Base-by-base conservation (phyloP, 2,888 invertebrate species). In the Tineola bisselliella region DNA sequence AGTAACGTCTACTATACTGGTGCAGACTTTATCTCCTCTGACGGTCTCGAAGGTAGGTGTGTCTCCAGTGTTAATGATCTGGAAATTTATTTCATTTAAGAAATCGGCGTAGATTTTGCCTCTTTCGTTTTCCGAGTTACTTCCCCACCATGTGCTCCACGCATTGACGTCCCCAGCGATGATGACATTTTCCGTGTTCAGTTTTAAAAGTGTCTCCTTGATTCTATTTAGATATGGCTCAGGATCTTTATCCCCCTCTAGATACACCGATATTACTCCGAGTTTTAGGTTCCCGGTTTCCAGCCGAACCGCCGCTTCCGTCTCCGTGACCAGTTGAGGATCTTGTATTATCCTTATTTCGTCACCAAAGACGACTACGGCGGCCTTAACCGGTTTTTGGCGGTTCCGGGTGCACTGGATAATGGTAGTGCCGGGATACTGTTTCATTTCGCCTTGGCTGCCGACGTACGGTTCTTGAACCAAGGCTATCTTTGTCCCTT, bases 401-500 rank as follows among this genome's bases (percentile, higher is more conserved):
- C 68, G 61, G 58, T 63, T 65, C 0, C 63, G 60, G 6, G 66
- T 62, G 62, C 66, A 66, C 61, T 69, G 69, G 58, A 69, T 65
- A n/a, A 66, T 61, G 13, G 12, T 62, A 0, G 64, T 64, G 48
- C 65, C 67, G 0, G 64, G 63, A 17, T 63, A 33, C 12, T 63
- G 57, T 43, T 65, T 67, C 0, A 69, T 2, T 0, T n/a, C 38
- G 0, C 68, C 68, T 1, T 8, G 59, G 0, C 25, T 44, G 0
- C 69, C 70, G 1, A 67, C 66, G 44, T 70, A 71, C 0, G 70
- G 69, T 64, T 71, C 70, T 25, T 71, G 70, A 0, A 70, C 62
- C 0, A 70, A 59, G 5, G 68, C 67, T 0, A 68, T 13, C 0
- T 38, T 5, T 0, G 62, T 13, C 0, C 60, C 56, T 0, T 10